Evolutionary conservation across 2,888 invertebrate species (phyloP).

Genomic region (Epirrhoe tristata): DNA sequence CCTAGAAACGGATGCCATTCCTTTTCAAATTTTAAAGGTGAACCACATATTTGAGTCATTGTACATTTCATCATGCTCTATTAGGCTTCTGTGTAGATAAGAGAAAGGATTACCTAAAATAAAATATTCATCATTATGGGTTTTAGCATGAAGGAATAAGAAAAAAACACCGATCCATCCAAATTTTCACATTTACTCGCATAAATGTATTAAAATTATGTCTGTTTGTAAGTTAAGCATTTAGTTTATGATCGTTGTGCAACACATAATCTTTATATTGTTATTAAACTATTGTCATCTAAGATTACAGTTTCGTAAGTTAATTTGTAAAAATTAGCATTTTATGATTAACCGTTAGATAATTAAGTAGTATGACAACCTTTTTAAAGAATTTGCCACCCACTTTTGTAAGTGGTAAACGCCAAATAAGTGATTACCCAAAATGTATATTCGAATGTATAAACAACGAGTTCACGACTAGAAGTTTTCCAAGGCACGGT

Average conservation of each 20-base stretch:
- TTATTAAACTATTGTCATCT: background rate
- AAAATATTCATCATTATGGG: too few relatives aligned
- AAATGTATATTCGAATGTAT: too few relatives aligned
- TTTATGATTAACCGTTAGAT: background rate
- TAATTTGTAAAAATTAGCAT: slow-evolving; percentile 2
- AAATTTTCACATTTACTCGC: too few relatives aligned
- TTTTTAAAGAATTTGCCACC: background rate
- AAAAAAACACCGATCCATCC: too few relatives aligned
- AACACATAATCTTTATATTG: slow-evolving; percentile 4
- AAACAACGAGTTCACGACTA: too few relatives aligned
- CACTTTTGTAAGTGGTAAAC: too few relatives aligned
- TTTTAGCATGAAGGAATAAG: too few relatives aligned
- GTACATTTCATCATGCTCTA: background rate
- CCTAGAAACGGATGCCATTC: slow-evolving; percentile 17
- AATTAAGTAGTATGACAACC: background rate
- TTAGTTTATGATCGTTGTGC: background rate
- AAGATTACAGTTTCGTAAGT: slow-evolving; percentile 6
- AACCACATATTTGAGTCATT: slow-evolving; percentile 10
- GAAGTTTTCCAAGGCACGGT: too few relatives aligned
- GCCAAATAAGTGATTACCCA: too few relatives aligned
- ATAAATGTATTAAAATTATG: too few relatives aligned
- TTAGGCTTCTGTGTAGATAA: background rate
- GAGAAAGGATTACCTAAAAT: too few relatives aligned
- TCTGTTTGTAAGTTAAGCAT: background rate
- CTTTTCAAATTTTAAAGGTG: slow-evolving; percentile 9